These are phyloP conservation scores for Nephrotoma guestfalica DNA, from an alignment of 2,888 invertebrate genomes.

Conservation along the genomic window DNA sequence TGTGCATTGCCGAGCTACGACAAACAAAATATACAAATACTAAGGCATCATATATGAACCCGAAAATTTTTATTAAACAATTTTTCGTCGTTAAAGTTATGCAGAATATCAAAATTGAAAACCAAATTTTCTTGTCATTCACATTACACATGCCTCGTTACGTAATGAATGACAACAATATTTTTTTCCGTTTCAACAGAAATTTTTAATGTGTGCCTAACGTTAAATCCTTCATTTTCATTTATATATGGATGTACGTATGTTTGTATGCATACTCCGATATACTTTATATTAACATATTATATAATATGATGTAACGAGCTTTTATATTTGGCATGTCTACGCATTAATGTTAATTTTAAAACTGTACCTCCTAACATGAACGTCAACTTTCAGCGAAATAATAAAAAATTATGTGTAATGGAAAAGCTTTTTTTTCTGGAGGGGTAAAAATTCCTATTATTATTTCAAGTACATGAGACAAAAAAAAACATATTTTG, in stretches of 20 bases:
- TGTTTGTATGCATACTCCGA: too few species aligned
- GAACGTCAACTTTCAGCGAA: not conserved
- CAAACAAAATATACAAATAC: too few species aligned
- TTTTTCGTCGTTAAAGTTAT: too few species aligned
- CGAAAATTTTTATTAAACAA: too few species aligned
- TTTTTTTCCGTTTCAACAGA: not conserved
- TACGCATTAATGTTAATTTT: not conserved
- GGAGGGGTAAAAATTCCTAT: not conserved
- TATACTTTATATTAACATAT: not conserved
- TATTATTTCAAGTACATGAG: not conserved
- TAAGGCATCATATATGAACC: too few species aligned
- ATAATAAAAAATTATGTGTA: not conserved
- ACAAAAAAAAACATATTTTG: not conserved
- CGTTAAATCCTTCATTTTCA: not conserved
- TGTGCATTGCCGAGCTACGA: too few species aligned
- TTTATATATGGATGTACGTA: too few species aligned
- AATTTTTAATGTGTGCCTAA: not conserved
- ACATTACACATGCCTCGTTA: too few species aligned
- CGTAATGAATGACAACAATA: not conserved
- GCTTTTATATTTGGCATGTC: not conserved
- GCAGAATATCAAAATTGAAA: too few species aligned
- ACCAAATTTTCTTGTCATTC: too few species aligned
- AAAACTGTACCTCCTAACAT: not conserved
- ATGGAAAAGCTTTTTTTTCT: not conserved
- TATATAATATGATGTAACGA: not conserved